phyloP scores from a whole-genome alignment of 2,888 invertebrate species.

The Cryptocheilus praepositus region DNA sequence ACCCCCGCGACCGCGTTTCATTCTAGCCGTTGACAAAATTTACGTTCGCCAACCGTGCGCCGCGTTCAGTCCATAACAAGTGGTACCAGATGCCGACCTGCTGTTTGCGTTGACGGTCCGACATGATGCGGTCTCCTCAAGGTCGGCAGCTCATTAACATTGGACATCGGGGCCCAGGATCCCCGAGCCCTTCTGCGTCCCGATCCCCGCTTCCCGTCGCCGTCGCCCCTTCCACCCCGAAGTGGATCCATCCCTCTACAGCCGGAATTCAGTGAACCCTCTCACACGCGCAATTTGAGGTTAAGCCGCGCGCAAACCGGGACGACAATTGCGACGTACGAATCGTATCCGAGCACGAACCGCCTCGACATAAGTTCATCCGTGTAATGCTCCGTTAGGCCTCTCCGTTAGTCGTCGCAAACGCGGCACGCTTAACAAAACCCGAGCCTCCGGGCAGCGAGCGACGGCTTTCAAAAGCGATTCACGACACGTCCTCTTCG shows the following conservation, averaged over 20 bases:
- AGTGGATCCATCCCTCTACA: conserved; percentile 60
- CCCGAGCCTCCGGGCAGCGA: neutral
- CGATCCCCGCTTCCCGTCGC: conserved; percentile 40
- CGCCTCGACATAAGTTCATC: conserved; percentile 8
- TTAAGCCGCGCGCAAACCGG: conserved; percentile 29
- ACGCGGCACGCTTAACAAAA: conserved; percentile 13
- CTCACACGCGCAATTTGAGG: conserved; percentile 15
- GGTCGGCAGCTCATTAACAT: conserved; percentile 37
- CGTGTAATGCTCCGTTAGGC: conserved; percentile 8
- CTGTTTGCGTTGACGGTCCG: conserved; percentile 30
- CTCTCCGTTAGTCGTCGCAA: conserved; percentile 11
- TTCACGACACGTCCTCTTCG: neutral
- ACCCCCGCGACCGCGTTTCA: no score
- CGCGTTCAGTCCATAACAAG: no score
- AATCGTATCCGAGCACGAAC: neutral
- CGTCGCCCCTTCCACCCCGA: conserved; percentile 53
- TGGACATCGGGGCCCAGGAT: conserved; percentile 35
- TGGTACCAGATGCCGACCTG: conserved; percentile 26
- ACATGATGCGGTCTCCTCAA: conserved; percentile 60
- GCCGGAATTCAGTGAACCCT: neutral
- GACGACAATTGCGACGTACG: conserved; percentile 11
- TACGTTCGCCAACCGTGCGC: no score
- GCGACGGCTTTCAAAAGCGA: neutral
- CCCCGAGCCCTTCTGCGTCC: conserved; percentile 60
- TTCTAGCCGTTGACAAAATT: no score